phyloP scores from a whole-genome alignment of 2,888 invertebrate genomes.

The Drosophila eohydei region DNA sequence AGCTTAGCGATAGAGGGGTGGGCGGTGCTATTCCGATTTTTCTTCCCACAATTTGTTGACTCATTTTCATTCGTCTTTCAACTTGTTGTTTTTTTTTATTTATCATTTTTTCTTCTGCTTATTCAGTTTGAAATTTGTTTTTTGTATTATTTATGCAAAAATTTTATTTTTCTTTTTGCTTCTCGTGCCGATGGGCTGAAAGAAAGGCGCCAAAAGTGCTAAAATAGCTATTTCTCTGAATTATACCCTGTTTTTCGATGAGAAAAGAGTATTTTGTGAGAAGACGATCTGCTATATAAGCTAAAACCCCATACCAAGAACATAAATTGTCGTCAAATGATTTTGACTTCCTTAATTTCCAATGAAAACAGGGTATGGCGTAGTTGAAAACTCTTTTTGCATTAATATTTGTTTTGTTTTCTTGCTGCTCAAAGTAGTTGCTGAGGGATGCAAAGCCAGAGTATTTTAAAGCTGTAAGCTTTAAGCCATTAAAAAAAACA shows the following conservation, averaged over 20 bases:
- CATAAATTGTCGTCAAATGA: not conserved
- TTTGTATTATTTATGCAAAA: slow-evolving; percentile 44
- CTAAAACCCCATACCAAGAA: not conserved
- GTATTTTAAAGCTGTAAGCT: not conserved
- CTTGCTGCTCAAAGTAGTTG: too few species aligned
- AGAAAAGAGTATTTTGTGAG: not conserved
- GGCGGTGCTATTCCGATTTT: slow-evolving; percentile 31
- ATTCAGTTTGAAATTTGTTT: slow-evolving; percentile 25
- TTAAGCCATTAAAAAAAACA: not conserved
- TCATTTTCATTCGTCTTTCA: slow-evolving; percentile 22
- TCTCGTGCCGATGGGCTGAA: slow-evolving; percentile 29
- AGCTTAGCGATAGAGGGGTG: not conserved
- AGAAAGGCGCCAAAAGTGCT: slow-evolving; percentile 45
- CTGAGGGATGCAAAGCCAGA: not conserved
- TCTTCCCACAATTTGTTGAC: slow-evolving; percentile 37
- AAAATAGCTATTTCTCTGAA: slow-evolving; percentile 7
- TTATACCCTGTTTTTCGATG: not conserved
- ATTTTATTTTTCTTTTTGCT: slow-evolving; percentile 25
- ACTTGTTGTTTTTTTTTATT: slow-evolving; percentile 18
- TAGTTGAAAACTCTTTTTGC: not conserved
- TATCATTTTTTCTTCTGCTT: slow-evolving; percentile 27
- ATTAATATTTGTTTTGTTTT: too few species aligned
- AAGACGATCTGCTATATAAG: not conserved
- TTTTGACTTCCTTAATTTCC: not conserved
- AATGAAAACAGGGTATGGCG: not conserved